A percentile compares a stretch with the other conserved stretches of the same genome.
Evolutionary conservation across 2,113 vertebrate species (phyloP).

Genomic region (Marcusenius ussheri): DNA sequence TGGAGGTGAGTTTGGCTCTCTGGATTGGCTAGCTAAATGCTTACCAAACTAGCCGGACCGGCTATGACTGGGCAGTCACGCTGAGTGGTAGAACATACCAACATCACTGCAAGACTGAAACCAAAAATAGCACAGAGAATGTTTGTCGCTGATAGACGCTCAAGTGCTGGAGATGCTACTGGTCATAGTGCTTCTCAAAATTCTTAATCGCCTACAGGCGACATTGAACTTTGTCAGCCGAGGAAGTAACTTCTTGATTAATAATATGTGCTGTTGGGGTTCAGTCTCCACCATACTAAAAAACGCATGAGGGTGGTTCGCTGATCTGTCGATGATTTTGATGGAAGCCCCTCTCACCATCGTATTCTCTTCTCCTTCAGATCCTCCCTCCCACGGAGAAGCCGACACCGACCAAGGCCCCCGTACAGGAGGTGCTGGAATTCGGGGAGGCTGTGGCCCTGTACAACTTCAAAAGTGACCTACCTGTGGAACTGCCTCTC

Average conservation of each 20-base stretch:
- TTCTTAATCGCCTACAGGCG: not conserved
- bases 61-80: not conserved
- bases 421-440: conserved; percentile 79
- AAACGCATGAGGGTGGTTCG: not conserved
- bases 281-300: not conserved
- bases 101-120: not conserved
- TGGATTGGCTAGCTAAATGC: not conserved
- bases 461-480: conserved; percentile 81
- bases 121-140: not conserved
- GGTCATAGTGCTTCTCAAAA: not conserved
- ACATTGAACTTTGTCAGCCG: not conserved
- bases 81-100: not conserved
- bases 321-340: not conserved
- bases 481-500: conserved; percentile 86
- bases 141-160: not conserved
- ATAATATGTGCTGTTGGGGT: not conserved
- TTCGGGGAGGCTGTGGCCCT: conserved; percentile 82
- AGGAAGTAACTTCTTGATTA: not conserved
- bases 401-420: conserved; percentile 76
- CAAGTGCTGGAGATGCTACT: not conserved
- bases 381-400: conserved; percentile 75
- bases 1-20: conserved; percentile 64
- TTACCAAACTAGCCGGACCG: not conserved
- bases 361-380: conserved; percentile 43
- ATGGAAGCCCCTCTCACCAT: not conserved